These are phyloP conservation scores for Drosophila imparisetae DNA, from an alignment of 2,888 invertebrate genomes.

Conservation along the genomic window DNA sequence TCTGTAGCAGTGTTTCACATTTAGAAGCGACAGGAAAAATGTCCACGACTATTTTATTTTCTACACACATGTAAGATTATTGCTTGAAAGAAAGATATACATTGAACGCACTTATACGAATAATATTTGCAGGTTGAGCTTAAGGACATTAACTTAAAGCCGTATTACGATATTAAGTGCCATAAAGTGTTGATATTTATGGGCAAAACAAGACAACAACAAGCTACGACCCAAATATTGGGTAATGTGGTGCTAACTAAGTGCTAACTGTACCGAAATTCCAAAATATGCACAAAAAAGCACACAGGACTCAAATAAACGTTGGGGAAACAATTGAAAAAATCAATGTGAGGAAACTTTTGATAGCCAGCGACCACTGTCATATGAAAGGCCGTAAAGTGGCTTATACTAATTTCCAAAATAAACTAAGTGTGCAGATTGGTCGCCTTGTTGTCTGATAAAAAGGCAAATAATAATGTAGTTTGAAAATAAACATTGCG, in stretches of 20 bases:
- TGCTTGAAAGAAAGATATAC: neutral
- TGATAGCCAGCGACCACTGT: constrained; percentile 11
- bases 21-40: neutral
- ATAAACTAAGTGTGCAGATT: constrained; percentile 58
- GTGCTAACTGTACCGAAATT: neutral
- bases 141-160: neutral
- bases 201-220: neutral
- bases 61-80: neutral
- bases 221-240: neutral
- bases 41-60: neutral
- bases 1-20: neutral
- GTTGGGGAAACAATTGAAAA: constrained; percentile 12
- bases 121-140: neutral
- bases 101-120: neutral
- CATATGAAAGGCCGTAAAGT: constrained; percentile 42
- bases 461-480: constrained; percentile 65
- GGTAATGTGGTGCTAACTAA: neutral
- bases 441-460: constrained; percentile 30
- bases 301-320: constrained; percentile 4
- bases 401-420: constrained; percentile 73
- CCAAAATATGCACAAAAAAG: neutral
- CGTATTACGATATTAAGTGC: neutral
- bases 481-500: constrained; percentile 56
- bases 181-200: neutral
- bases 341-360: constrained; percentile 14